These are phyloP conservation scores for Hedychridium roseum DNA, from an alignment of 2,888 invertebrate genomes.

Conservation along the genomic window DNA sequence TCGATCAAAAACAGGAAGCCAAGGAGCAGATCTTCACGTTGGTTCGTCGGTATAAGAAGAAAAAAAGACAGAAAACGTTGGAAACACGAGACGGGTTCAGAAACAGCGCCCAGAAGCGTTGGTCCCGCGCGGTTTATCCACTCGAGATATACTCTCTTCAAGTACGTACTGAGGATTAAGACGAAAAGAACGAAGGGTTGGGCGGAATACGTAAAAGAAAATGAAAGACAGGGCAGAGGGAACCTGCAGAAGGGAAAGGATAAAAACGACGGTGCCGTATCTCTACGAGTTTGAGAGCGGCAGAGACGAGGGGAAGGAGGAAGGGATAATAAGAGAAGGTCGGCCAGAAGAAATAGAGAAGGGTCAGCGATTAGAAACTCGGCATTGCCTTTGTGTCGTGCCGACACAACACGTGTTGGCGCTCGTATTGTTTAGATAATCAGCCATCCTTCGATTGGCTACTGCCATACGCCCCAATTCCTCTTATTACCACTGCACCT, in stretches of 20 bases:
- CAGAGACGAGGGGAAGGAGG: background rate
- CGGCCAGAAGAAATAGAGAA: no score
- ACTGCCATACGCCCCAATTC: background rate
- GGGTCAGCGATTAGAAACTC: slow-evolving; percentile 4
- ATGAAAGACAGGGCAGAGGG: no score
- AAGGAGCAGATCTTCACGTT: no score
- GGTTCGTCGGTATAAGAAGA: slow-evolving; percentile 3
- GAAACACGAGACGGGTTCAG: slow-evolving; percentile 18
- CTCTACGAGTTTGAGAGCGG: background rate
- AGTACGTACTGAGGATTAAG: no score
- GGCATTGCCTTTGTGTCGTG: slow-evolving; percentile 3
- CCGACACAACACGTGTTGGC: slow-evolving; percentile 7
- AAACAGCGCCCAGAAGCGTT: slow-evolving; percentile 12
- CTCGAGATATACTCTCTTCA: no score
- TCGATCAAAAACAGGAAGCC: no score
- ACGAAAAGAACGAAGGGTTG: no score
- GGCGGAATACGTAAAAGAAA: no score
- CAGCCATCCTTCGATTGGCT: background rate
- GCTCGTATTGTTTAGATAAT: slow-evolving; percentile 6
- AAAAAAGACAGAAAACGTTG: slow-evolving; percentile 3
- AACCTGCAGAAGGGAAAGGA: no score
- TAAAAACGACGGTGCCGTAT: no score
- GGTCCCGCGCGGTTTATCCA: slow-evolving; percentile 10
- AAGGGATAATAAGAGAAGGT: background rate
- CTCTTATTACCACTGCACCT: no score